Evolutionary conservation across 2,888 invertebrate genomes (phyloP).

Genomic region (Parnassius apollo): DNA sequence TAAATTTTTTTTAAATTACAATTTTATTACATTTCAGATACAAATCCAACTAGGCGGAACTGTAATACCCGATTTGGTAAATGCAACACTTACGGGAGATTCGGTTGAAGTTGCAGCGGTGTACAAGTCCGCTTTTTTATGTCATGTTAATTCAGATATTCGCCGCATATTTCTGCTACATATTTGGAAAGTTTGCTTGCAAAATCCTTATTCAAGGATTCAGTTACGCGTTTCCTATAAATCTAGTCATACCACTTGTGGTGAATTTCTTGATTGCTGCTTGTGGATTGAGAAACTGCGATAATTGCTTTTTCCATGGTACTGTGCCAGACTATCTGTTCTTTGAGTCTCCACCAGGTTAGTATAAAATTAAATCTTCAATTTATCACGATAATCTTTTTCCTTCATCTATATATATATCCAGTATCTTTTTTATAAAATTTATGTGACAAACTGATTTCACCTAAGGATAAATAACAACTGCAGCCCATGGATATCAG

Average conservation of each 20-base stretch:
- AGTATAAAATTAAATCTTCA: constrained; percentile 10
- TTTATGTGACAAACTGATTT: too few species aligned
- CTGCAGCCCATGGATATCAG: too few species aligned
- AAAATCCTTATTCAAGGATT: constrained; percentile 98
- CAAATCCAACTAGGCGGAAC: constrained; percentile 83
- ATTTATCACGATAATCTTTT: too few species aligned
- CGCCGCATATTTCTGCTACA: constrained; percentile 93
- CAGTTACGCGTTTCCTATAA: constrained; percentile 98
- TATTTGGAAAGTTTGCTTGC: constrained; percentile 97
- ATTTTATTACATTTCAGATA: constrained; percentile 63
- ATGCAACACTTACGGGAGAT: constrained; percentile 88
- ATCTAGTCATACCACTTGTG: constrained; percentile 94
- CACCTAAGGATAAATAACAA: too few species aligned
- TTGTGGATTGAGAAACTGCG: constrained; percentile 92
- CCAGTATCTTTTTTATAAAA: too few species aligned
- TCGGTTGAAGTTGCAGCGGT: constrained; percentile 86
- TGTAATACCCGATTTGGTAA: constrained; percentile 86
- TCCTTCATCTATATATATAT: too few species aligned
- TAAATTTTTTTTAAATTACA: too few species aligned
- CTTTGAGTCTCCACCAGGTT: constrained; percentile 91
- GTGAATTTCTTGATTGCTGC: constrained; percentile 93
- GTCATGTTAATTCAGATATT: constrained; percentile 90
- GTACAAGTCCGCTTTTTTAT: constrained; percentile 87
- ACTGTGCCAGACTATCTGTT: constrained; percentile 94
- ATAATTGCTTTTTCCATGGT: constrained; percentile 93